Conservation (phyloP, 1,140 invertebrate species). For the Drosophila suzukii region DNA sequence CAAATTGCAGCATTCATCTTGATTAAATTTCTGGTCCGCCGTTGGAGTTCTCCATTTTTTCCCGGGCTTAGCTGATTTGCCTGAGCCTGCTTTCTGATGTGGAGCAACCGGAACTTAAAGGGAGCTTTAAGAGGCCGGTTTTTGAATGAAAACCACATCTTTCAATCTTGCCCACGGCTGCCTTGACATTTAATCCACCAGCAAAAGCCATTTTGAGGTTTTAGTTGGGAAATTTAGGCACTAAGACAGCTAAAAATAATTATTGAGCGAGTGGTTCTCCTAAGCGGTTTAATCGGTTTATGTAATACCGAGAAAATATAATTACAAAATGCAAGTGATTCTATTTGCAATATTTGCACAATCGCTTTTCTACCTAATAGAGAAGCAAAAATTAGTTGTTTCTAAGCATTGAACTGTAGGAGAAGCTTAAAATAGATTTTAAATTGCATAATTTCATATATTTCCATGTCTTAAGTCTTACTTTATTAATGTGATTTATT, state of each 20-base stretch:
- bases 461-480: no score
- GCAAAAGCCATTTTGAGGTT: neutral
- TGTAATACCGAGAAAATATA: no score
- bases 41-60: slow-evolving; percentile 32
- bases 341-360: no score
- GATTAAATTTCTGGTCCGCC: slow-evolving; percentile 65
- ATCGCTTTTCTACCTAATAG: no score
- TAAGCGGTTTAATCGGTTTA: no score
- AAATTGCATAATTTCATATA: no score
- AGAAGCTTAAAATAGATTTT: no score
- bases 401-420: no score
- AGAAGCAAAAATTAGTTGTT: no score
- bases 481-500: no score
- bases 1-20: slow-evolving; percentile 81
- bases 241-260: neutral
- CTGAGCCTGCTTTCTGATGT: slow-evolving; percentile 42
- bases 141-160: slow-evolving; percentile 23
- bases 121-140: slow-evolving; percentile 17
- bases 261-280: no score
- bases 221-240: neutral
- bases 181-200: neutral
- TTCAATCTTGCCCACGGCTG: neutral
- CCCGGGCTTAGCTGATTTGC: slow-evolving; percentile 25
- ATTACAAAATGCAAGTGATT: no score
- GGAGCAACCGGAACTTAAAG: slow-evolving; percentile 9